A percentile compares a stretch with the other conserved stretches of the same genome.
Evolutionary conservation across 2,888 invertebrate species (phyloP).

Genomic region (Drosophila vallismaia): DNA sequence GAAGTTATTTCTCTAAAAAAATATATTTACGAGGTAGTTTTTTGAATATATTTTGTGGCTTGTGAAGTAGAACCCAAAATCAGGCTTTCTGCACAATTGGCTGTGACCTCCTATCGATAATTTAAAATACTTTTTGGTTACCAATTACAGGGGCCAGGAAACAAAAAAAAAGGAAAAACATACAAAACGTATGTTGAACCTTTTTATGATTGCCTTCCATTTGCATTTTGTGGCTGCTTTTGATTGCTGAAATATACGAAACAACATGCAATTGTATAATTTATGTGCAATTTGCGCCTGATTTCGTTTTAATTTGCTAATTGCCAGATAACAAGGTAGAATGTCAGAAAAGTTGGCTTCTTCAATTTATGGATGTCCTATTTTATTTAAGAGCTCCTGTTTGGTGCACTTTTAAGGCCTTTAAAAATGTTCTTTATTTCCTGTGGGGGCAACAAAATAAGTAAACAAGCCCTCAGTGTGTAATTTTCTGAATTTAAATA

Average conservation of each 20-base stretch:
- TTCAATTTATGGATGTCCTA: neutral
- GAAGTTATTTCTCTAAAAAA: neutral
- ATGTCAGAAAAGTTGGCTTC: neutral
- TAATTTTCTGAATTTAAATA: constrained; percentile 15
- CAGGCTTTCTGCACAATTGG: neutral
- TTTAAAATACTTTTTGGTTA: constrained; percentile 17
- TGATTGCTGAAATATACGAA: constrained; percentile 20
- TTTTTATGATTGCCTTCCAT: constrained; percentile 14
- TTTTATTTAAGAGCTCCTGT: neutral
- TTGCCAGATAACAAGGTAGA: constrained; percentile 3
- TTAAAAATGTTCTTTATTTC: neutral
- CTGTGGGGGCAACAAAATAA: neutral
- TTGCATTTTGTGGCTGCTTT: constrained; percentile 22
- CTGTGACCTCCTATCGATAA: constrained; percentile 8
- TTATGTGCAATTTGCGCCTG: constrained; percentile 30
- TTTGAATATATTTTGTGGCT: constrained; percentile 3
- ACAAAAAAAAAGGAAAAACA: constrained; percentile 1
- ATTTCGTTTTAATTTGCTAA: constrained; percentile 30
- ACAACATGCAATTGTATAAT: constrained; percentile 35
- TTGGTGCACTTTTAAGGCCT: no score
- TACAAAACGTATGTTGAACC: constrained; percentile 14
- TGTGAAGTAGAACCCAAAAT: constrained; percentile 4
- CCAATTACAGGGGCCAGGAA: constrained; percentile 17
- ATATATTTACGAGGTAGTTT: neutral
- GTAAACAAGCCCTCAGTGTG: neutral